Percentiles rank a stretch among this genome's conserved stretches.
Evolutionary conservation across 2,113 vertebrate genomes (phyloP).

Genomic region (Ivindomyrus marchei): DNA sequence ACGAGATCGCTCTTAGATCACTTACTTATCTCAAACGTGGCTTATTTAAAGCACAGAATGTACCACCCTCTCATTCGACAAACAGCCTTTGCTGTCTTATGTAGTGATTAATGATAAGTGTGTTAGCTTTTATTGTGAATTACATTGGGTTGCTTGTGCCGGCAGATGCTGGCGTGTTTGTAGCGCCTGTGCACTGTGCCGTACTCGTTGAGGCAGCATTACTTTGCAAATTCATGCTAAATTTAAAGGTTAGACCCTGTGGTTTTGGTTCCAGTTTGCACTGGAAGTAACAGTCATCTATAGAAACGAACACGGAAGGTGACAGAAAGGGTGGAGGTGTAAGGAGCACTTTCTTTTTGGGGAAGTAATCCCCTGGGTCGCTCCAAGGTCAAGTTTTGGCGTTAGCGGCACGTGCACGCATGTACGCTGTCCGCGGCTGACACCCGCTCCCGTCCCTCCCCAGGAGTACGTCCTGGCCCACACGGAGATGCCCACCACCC

Average conservation of each 20-base stretch:
- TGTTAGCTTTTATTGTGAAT: neutral
- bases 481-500: conserved; percentile 91
- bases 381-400: neutral
- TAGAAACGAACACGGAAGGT: neutral
- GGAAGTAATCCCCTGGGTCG: neutral
- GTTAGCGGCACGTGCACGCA: neutral
- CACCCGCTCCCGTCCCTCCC: conserved; percentile 4
- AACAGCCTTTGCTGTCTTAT: neutral
- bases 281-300: neutral
- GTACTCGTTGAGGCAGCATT: neutral
- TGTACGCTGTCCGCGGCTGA: neutral
- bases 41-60: neutral
- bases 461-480: conserved; percentile 96
- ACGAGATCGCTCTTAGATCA: neutral
- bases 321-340: neutral
- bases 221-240: neutral
- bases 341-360: neutral
- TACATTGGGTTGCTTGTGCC: neutral
- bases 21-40: neutral
- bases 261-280: neutral
- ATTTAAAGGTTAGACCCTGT: neutral
- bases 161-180: neutral
- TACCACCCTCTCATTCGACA: neutral
- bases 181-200: neutral
- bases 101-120: neutral